Evolutionary conservation across 2,113 vertebrate species (phyloP).

Genomic region (Zapornia atra): DNA sequence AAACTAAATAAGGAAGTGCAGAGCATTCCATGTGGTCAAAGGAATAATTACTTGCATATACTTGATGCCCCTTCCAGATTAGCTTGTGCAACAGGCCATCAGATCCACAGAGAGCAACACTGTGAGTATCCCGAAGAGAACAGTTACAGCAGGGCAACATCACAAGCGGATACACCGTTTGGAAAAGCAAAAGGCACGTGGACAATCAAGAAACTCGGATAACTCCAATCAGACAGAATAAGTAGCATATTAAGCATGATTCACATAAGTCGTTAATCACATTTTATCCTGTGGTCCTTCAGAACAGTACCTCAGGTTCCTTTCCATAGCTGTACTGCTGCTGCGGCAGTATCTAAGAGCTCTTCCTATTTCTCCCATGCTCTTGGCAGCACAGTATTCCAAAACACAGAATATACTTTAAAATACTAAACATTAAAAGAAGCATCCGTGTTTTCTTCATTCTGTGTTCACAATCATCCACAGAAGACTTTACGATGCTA

Average conservation of each 20-base stretch:
- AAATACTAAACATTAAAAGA: not conserved
- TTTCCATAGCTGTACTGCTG: not conserved
- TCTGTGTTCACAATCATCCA: not conserved
- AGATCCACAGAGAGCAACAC: not conserved
- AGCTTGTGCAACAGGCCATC: not conserved
- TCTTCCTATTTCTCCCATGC: not conserved
- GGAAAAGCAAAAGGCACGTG: not conserved
- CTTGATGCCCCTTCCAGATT: not conserved
- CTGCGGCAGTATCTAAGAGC: not conserved
- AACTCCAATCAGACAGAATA: not conserved
- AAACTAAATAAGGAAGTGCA: not conserved
- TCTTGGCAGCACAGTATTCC: not conserved
- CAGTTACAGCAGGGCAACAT: not conserved
- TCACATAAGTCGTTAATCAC: not conserved
- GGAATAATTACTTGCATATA: not conserved
- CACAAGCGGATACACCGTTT: accelerated
- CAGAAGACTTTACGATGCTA: accelerated
- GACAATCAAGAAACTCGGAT: not conserved
- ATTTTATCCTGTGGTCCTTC: not conserved
- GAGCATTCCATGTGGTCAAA: not conserved
- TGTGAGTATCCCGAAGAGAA: accelerated
- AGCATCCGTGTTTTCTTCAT: not conserved
- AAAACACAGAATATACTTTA: not conserved
- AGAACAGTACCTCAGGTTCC: not conserved
- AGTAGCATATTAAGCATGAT: not conserved